Evolutionary conservation across 2,113 vertebrate genomes (phyloP).

Genomic region (Phycodurus eques): DNA sequence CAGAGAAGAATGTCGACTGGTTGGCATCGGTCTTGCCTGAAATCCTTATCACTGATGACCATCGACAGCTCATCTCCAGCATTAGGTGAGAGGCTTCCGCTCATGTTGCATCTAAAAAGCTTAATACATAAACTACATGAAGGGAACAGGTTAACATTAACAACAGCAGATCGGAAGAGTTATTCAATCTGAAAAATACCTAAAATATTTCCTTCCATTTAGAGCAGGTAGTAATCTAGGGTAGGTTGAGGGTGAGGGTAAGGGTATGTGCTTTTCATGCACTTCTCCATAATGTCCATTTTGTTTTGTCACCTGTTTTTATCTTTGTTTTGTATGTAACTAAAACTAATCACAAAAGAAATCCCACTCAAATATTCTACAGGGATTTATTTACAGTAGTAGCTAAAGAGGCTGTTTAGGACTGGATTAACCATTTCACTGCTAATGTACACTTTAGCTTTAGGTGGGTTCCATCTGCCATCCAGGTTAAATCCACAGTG

Average conservation of each 20-base stretch:
- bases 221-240: no score
- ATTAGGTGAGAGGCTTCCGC: slow-evolving; percentile 81
- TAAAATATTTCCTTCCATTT: no score
- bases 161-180: no score
- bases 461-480: slow-evolving; percentile 52
- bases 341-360: not conserved
- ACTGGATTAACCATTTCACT: slow-evolving; percentile 38
- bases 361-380: slow-evolving; percentile 41
- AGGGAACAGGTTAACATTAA: no score
- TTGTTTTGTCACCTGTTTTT: no score
- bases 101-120: slow-evolving; percentile 1
- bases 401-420: slow-evolving; percentile 22
- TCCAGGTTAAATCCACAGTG: slow-evolving; percentile 34
- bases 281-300: no score
- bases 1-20: slow-evolving; percentile 85
- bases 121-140: not conserved
- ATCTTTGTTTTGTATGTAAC: no score
- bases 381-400: slow-evolving; percentile 26
- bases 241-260: no score
- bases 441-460: slow-evolving; percentile 9
- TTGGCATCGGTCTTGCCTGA: slow-evolving; percentile 83
- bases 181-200: no score
- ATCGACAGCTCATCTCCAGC: slow-evolving; percentile 82
- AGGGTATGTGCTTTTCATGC: no score
- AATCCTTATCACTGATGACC: slow-evolving; percentile 80